Evolutionary conservation across 1,140 invertebrate species (phyloP), one percentile per base, ranked within the genome.

Genomic region (Diachasma alloeum): DNA sequence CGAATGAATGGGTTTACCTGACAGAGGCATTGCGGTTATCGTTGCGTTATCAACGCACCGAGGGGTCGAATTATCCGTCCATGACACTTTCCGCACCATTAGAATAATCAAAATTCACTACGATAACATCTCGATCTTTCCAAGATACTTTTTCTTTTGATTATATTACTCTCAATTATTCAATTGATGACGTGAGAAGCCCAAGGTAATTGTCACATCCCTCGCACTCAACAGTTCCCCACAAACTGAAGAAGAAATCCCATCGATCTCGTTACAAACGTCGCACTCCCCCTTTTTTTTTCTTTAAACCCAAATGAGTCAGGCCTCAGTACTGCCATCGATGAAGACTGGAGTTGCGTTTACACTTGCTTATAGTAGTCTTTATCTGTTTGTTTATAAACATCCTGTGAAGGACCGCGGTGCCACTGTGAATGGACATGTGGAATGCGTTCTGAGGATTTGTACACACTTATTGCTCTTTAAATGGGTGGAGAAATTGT

Each of bases 301-400:
- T 67, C 39, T 69, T 70, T n/a, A 56, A 22, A 59, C 36, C 48
- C 48, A 74, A 42, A 74, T 74, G 59, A 76, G 53, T 48, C 68
- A 56, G 66, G 17, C 59, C 24, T 66, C 56, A 10, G 26, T 39
- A 69, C 46, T 10, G 19, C 26, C 31, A 37, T 71, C 68, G 68
- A 56, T 37, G 44, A 69, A 53, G 44, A 70, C 53, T 59, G 19
- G 24, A 63, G 6, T 63, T 17, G 36, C 44, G 74, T 39, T 0
- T 24, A 68, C n/a, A 42, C 39, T 26, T 11, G 37, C 17, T 37
- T 9, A n/a, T 46, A 39, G 17, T 36, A 17, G 67, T 56, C n/a
- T 56, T 75, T 70, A 56, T 69, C 4, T 17, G 24, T 8, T 31
- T 76, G 74, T 76, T 76, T 76, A 71, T 59, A 71, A 75, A 76